A percentile compares a stretch with the other conserved stretches of the same genome.
phyloP scores from a whole-genome alignment of 2,113 vertebrate species.

The Ranitomeya variabilis region DNA sequence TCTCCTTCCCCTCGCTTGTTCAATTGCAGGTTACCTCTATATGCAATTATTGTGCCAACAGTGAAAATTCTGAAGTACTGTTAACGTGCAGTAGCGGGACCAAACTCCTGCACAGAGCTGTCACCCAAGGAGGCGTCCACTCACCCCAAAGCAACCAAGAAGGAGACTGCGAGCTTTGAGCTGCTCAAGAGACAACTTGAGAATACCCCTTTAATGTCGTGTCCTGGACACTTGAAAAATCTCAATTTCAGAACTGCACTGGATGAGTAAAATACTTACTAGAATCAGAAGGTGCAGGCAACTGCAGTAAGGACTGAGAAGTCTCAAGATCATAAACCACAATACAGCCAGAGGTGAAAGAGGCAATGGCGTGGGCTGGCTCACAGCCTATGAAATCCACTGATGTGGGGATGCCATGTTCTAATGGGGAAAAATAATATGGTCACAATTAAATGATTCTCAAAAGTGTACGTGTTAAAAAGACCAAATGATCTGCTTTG shows the following conservation, averaged over 20 bases:
- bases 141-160: too few relatives aligned
- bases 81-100: too few relatives aligned
- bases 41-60: too few relatives aligned
- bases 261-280: conserved; percentile 70
- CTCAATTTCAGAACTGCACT: neutral
- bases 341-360: conserved; percentile 87
- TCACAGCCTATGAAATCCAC: conserved; percentile 97
- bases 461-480: neutral
- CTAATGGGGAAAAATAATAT: conserved; percentile 68
- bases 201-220: too few relatives aligned
- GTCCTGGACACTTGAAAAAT: neutral
- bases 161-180: too few relatives aligned
- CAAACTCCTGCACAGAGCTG: too few relatives aligned
- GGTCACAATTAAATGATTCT: neutral
- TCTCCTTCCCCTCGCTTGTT: too few relatives aligned
- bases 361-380: conserved; percentile 92
- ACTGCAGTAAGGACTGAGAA: conserved; percentile 84
- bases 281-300: conserved; percentile 85
- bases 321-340: conserved; percentile 96
- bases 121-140: too few relatives aligned
- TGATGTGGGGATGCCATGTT: conserved; percentile 89
- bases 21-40: too few relatives aligned
- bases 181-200: too few relatives aligned
- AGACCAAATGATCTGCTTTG: too few relatives aligned
- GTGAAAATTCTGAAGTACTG: too few relatives aligned